Evolutionary conservation across 2,888 invertebrate species (phyloP), one percentile per base, ranked within the genome.

Genomic region (Trissolcus japonicus): DNA sequence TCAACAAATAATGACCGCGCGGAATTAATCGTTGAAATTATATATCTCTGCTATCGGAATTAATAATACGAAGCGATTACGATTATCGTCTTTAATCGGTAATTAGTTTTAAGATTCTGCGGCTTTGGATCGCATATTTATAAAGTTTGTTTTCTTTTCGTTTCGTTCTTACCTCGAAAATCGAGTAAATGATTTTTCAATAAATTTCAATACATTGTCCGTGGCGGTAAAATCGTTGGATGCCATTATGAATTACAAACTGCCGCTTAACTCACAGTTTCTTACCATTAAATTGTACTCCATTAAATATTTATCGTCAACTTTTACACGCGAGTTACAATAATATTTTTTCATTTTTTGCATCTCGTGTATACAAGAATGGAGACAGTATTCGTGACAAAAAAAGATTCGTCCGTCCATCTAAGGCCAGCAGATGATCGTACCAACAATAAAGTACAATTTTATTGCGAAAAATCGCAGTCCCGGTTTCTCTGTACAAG

Each of bases 401-500:
- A 46, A 46, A 46, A 1, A 35, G 46, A 46, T 16, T 46, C 14
- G n/a, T n/a, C 4, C n/a, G 46, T 16, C 46, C 46, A 16, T 46
- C 16, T 46, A 46, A 0, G 46, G 46, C 14, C 46, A 14, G 11
- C 16, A 11, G 46, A 14, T 14, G 46, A 46, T 46, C 46, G 46
- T 46, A 16, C 7, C 46, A 46, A 46, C 46, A 46, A 46, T 46
- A 16, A 46, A 46, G 16, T 46, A 46, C 46, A 46, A 46, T 46
- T 46, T 16, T 16, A 16, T 46, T 46, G 46, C 46, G 46, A 46
- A 46, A 46, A 46, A 46, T 46, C 46, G 46, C 46, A 46, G 46
- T n/a, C 46, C 16, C 14, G 14, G 46, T 46, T 46, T 46, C 46
- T 16, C 46, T 16, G 46, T 46, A 46, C 14, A 46, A 16, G 46